phyloP scores from a whole-genome alignment of 1,140 invertebrate species.

The Drosophila pruinosa region DNA sequence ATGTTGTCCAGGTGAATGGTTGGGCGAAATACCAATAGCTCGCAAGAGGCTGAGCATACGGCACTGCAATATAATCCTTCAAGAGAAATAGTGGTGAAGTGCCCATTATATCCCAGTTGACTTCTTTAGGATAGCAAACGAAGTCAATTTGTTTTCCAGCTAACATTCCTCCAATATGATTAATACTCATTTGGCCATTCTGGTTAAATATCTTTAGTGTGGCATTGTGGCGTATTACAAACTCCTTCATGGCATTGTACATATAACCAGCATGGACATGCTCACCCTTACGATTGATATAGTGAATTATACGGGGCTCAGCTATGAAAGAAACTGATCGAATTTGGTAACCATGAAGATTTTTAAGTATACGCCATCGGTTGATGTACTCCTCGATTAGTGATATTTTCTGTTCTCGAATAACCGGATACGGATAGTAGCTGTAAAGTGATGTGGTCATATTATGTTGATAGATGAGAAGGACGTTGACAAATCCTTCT shows the following conservation, averaged over 20 bases:
- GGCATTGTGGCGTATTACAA: neutral
- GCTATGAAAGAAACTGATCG: neutral
- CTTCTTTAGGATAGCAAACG: slow-evolving; percentile 7
- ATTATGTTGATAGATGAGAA: slow-evolving; percentile 15
- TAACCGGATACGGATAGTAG: slow-evolving; percentile 52
- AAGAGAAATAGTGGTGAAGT: slow-evolving; percentile 29
- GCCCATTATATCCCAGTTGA: neutral
- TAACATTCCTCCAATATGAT: accelerated
- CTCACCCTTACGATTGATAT: slow-evolving; percentile 13
- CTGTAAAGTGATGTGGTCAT: slow-evolving; percentile 8
- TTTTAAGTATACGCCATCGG: neutral
- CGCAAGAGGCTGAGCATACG: slow-evolving; percentile 42
- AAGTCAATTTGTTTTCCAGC: slow-evolving; percentile 24
- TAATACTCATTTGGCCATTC: neutral
- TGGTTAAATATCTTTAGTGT: neutral
- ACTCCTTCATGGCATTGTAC: neutral
- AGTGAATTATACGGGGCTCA: slow-evolving; percentile 36
- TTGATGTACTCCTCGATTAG: slow-evolving; percentile 34
- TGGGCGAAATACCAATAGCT: slow-evolving; percentile 49
- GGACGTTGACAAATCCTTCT: slow-evolving; percentile 44
- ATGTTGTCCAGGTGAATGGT: slow-evolving; percentile 43
- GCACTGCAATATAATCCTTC: slow-evolving; percentile 10
- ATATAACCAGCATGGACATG: slow-evolving; percentile 23
- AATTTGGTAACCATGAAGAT: slow-evolving; percentile 23
- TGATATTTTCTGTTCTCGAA: neutral